These are phyloP conservation scores for Drosophila borborema DNA, from an alignment of 2,888 invertebrate genomes.

Conservation along the genomic window DNA sequence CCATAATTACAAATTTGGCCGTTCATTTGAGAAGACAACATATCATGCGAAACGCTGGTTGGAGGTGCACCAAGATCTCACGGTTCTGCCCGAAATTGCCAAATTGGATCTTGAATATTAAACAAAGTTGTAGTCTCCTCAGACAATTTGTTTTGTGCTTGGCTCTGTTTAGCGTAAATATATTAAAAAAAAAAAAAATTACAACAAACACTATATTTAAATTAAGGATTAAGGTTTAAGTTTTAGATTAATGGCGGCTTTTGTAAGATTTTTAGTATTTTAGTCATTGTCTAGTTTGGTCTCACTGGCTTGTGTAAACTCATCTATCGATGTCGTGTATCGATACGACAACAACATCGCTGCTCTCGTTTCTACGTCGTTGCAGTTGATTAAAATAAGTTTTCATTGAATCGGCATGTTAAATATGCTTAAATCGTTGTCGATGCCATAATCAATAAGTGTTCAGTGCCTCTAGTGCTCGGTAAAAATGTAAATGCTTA, in stretches of 20 bases:
- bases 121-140: background rate
- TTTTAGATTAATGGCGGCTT: conserved; percentile 17
- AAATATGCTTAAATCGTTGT: conserved; percentile 46
- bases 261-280: background rate
- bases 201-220: background rate
- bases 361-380: conserved; percentile 74
- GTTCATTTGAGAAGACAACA: conserved; percentile 91
- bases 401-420: conserved; percentile 53
- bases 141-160: background rate
- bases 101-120: conserved; percentile 62
- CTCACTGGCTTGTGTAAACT: conserved; percentile 1
- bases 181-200: background rate
- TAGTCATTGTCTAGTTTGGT: background rate
- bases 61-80: conserved; percentile 83
- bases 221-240: background rate
- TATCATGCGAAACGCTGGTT: conserved; percentile 91
- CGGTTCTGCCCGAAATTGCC: conserved; percentile 66
- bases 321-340: conserved; percentile 40
- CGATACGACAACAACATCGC: conserved; percentile 57
- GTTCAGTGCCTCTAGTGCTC: conserved; percentile 59
- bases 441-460: conserved; percentile 53
- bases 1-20: conserved; percentile 89
- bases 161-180: background rate
- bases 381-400: conserved; percentile 65
- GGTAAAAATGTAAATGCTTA: conserved; percentile 57